Base-by-base conservation (phyloP, 1,140 invertebrate species). In the Hestina assimilis region DNA sequence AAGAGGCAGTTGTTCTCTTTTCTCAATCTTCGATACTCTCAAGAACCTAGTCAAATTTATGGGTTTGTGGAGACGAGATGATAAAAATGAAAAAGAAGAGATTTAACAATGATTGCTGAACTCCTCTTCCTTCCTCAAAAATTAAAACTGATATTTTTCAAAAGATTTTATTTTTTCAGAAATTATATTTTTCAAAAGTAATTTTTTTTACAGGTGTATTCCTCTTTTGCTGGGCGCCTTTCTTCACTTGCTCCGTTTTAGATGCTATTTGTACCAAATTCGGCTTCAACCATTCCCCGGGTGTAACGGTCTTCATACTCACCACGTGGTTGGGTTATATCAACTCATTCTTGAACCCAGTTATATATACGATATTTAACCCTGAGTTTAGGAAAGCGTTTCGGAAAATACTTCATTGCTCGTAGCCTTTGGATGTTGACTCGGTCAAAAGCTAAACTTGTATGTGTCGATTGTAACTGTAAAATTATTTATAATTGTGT, bases 321-420 rank as follows among this genome's bases (percentile, higher is more conserved):
- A 98, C 96, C 57, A 98, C 98, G 3, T 99, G 98, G 98, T 91
- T 99, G 20, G 98, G 98, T 35, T 99, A 99, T 89, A 97, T 99
- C 90, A 99, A 99, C 90, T 98, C 94, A 72, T 98, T 97, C 79
- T 95, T 99, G 54, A 99, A 99, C 90, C 98, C 98, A 1, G 94
- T 99, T 60, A 99, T 99, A 82, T 99, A 99, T 88, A 99, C 98
- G 23, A 99, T 99, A 75, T 99, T 99, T 91, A 99, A 99, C 90
- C 96, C 97, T 7, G 98, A 99, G 87, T 99, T 99, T 89, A 92
- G 98, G 50, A 99, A 99, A 90, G 98, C 98, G 29, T 99, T 99
- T 89, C 96, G 97, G 80, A 98, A 98, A 85, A 93, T 99, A 38
- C 93, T 99, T 79, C 90, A 91, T 51, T 89, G 92, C 70, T 92